These are phyloP conservation scores for Poeciliopsis prolifica DNA, from an alignment of 2,113 vertebrate species.

Conservation along the genomic window DNA sequence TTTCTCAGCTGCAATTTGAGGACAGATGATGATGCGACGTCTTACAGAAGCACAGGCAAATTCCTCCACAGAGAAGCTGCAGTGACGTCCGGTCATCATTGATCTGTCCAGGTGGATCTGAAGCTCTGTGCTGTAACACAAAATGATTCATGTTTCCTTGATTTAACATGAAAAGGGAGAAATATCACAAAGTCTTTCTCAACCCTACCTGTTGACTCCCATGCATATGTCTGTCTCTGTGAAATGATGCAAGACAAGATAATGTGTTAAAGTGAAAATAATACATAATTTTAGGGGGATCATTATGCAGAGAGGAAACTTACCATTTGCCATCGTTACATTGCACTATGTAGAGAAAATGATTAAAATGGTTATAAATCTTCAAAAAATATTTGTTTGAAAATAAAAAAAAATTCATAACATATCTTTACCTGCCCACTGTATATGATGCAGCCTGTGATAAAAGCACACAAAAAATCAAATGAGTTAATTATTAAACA, in stretches of 20 bases:
- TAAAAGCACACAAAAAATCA: no score
- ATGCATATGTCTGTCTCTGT: conserved; percentile 69
- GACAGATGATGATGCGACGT: not conserved
- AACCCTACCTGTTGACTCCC: conserved; percentile 71
- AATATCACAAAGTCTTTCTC: not conserved
- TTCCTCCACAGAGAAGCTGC: conserved; percentile 62
- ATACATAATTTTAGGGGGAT: no score
- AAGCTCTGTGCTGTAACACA: conserved; percentile 53
- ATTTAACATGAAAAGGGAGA: not conserved
- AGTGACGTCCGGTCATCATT: conserved; percentile 25
- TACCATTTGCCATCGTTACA: conserved; percentile 70
- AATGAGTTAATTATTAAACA: no score
- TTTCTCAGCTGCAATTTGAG: no score
- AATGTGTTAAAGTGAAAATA: not conserved
- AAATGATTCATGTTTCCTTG: not conserved
- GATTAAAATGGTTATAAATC: no score
- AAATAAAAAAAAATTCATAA: no score
- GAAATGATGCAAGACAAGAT: not conserved
- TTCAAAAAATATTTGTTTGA: no score
- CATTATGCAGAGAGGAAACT: not conserved
- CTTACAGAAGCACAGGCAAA: conserved; percentile 73
- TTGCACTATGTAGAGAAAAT: no score
- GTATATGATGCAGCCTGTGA: no score
- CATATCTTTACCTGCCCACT: no score
- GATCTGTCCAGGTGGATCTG: conserved; percentile 36